Percentiles rank a stretch among this genome's conserved stretches.
Evolutionary conservation across 2,797 vertebrate genomes (phyloP).

Genomic region (Gymnoscopelus braueri): DNA sequence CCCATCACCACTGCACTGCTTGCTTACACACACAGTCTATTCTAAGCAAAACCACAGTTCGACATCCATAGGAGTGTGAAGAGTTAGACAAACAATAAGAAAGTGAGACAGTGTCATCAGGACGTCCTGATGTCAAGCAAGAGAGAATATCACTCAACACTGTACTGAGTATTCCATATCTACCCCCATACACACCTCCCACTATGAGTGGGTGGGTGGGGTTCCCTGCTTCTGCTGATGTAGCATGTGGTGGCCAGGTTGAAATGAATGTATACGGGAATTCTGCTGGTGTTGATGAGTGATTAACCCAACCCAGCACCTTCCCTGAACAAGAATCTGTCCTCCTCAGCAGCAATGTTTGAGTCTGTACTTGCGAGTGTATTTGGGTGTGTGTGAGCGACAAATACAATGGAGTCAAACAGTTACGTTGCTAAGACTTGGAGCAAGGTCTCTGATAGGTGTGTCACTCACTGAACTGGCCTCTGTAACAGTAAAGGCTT

Average conservation of each 20-base stretch:
- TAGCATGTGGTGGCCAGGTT: slow-evolving; percentile 11
- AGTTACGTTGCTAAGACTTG: too few relatives aligned
- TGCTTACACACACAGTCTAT: neutral
- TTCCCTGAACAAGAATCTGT: slow-evolving; percentile 11
- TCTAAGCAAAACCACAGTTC: slow-evolving; percentile 5
- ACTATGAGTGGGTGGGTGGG: neutral
- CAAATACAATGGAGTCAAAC: too few relatives aligned
- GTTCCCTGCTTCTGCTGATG: slow-evolving; percentile 17
- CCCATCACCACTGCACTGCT: neutral
- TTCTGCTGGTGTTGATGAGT: slow-evolving; percentile 41
- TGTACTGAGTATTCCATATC: slow-evolving; percentile 2
- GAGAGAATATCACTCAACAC: slow-evolving; percentile 42
- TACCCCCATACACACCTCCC: slow-evolving; percentile 34
- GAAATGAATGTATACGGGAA: slow-evolving; percentile 13
- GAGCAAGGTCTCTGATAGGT: too few relatives aligned
- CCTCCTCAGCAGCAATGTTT: slow-evolving; percentile 2
- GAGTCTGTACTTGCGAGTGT: neutral
- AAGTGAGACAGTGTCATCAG: slow-evolving; percentile 32
- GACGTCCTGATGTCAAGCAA: slow-evolving; percentile 15
- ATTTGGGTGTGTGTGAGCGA: neutral
- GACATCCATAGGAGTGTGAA: neutral
- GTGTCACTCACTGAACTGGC: too few relatives aligned
- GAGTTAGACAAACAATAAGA: neutral
- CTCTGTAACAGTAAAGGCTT: too few relatives aligned
- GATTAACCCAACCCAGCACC: slow-evolving; percentile 8